phyloP scores from a whole-genome alignment of 64 coral and sea anemone species.

The Pachyseris speciosa region DNA sequence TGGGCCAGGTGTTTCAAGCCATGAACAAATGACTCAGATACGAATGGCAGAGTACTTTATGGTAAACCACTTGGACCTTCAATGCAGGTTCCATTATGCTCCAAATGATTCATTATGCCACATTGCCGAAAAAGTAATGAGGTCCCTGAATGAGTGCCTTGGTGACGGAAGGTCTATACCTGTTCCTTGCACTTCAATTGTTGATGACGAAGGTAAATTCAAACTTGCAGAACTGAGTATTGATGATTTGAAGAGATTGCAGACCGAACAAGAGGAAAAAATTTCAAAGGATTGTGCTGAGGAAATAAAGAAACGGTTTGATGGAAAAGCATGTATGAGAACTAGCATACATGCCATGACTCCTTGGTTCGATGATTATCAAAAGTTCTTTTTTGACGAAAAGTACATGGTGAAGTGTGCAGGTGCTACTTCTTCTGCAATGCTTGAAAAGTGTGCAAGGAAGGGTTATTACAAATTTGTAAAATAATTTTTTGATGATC shows the following conservation, averaged over 20 bases:
- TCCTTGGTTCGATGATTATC: slow-evolving; percentile 42
- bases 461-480: slow-evolving; percentile 58
- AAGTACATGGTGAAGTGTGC: slow-evolving; percentile 53
- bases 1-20: slow-evolving; percentile 59
- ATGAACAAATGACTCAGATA: slow-evolving; percentile 52
- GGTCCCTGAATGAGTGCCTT: slow-evolving; percentile 55
- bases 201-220: slow-evolving; percentile 29
- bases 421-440: slow-evolving; percentile 26
- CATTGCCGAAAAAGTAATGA: slow-evolving; percentile 62
- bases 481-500: slow-evolving; percentile 14
- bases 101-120: slow-evolving; percentile 58
- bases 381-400: slow-evolving; percentile 55
- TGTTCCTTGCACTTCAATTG: slow-evolving; percentile 30
- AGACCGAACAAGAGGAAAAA: neutral
- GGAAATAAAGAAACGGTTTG: slow-evolving; percentile 15
- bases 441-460: slow-evolving; percentile 50
- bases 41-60: slow-evolving; percentile 63
- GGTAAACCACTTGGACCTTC: slow-evolving; percentile 45
- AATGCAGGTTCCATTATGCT: slow-evolving; percentile 63
- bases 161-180: slow-evolving; percentile 57
- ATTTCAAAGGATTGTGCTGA: slow-evolving; percentile 32
- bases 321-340: slow-evolving; percentile 21
- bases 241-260: slow-evolving; percentile 24
- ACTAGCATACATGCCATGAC: slow-evolving; percentile 9
- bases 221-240: slow-evolving; percentile 20